Percentiles rank a stretch among this genome's conserved stretches.
Evolutionary conservation across 2,797 vertebrate species (phyloP).

Genomic region (Prionace glauca): DNA sequence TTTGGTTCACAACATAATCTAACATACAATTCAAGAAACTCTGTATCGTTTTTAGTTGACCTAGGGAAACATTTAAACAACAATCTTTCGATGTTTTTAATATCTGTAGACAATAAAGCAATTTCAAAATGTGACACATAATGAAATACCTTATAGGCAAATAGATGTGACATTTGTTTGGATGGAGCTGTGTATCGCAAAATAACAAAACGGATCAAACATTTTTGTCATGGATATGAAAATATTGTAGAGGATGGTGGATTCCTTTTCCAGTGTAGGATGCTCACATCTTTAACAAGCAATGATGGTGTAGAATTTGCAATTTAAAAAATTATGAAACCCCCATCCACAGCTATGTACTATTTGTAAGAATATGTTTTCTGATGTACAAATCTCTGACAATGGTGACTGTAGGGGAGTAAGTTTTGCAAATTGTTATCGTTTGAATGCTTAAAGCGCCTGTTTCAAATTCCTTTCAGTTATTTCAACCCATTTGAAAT

Average conservation of each 20-base stretch:
- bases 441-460: background rate
- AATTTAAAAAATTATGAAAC: background rate
- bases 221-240: background rate
- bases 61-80: background rate
- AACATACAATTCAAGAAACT: background rate
- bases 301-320: background rate
- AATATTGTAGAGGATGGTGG: background rate
- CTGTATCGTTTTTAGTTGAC: background rate
- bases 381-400: background rate
- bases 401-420: background rate
- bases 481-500: background rate
- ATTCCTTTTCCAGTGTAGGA: background rate
- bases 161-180: background rate
- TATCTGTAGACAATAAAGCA: background rate
- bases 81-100: background rate
- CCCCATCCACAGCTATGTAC: background rate
- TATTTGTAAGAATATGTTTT: background rate
- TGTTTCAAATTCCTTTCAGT: background rate
- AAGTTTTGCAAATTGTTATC: background rate
- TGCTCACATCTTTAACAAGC: background rate
- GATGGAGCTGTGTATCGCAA: background rate
- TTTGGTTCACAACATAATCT: background rate
- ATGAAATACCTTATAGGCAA: background rate
- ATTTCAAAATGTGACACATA: background rate
- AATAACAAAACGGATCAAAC: background rate